Conservation (phyloP, 2,113 vertebrate genomes). For the Origma solitaria region DNA sequence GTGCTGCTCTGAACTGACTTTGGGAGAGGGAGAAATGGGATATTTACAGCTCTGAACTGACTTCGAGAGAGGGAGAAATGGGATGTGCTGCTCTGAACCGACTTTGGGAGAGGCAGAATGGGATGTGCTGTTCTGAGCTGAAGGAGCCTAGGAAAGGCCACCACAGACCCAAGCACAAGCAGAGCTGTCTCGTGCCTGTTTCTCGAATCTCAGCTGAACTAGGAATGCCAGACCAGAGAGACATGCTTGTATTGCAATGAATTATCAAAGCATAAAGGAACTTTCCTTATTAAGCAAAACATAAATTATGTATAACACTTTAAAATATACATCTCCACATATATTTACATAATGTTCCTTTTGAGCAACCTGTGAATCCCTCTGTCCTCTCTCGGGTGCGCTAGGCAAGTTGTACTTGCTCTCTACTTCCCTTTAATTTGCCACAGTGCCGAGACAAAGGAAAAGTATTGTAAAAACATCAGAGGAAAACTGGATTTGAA, state of each 20-base stretch:
- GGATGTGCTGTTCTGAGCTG: not conserved
- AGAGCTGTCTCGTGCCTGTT: not conserved
- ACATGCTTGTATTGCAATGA: not conserved
- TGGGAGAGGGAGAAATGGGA: not conserved
- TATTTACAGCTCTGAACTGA: not conserved
- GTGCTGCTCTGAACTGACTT: no score
- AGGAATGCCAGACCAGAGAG: not conserved
- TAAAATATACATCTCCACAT: not conserved
- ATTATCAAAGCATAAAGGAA: not conserved
- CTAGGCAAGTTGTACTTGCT: not conserved
- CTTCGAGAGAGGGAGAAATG: rapidly evolving
- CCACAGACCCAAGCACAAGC: not conserved
- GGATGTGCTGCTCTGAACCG: not conserved
- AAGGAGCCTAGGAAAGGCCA: not conserved
- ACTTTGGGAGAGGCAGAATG: not conserved
- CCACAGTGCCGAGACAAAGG: not conserved
- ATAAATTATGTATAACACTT: not conserved
- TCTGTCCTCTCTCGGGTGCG: not conserved
- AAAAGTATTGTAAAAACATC: not conserved
- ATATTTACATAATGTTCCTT: not conserved
- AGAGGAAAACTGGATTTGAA: not conserved
- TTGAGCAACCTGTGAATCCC: not conserved
- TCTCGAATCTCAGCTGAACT: not conserved
- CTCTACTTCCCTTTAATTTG: not conserved
- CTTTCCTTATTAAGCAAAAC: not conserved